These are phyloP conservation scores for Dysidea cf. avara DNA, from an alignment of 37 sponge, comb jelly and placozoan species.

Conservation along the genomic window DNA sequence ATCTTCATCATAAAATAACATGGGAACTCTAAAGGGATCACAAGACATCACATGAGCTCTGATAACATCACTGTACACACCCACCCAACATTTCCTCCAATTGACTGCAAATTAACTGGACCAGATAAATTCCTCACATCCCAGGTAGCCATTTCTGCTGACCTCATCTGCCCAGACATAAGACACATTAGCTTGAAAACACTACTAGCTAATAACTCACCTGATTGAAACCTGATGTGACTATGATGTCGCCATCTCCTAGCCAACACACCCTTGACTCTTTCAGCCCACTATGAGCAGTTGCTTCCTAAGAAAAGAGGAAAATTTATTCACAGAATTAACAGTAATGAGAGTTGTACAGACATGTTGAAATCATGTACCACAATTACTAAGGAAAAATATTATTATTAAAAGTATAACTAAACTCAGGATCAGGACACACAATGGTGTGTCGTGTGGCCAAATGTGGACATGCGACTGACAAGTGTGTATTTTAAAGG, in stretches of 20 bases:
- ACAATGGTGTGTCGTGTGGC: no score
- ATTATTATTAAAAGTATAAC: no score
- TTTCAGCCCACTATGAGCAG: constrained; percentile 61
- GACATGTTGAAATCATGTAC: neutral
- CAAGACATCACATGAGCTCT: neutral
- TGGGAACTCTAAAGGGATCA: constrained; percentile 38
- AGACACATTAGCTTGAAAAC: neutral
- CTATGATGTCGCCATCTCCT: constrained; percentile 54
- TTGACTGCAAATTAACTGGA: constrained; percentile 34
- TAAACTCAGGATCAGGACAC: no score
- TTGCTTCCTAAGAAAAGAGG: constrained; percentile 44
- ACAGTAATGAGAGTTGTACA: no score
- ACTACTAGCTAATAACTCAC: constrained; percentile 24
- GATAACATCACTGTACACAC: neutral
- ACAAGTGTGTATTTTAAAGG: no score
- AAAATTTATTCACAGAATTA: no score
- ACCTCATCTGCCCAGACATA: constrained; percentile 35
- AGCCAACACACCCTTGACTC: constrained; percentile 62
- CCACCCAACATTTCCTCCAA: constrained; percentile 53
- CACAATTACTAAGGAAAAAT: neutral
- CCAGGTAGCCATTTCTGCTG: constrained; percentile 69
- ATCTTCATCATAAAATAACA: constrained; percentile 84
- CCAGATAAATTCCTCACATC: constrained; percentile 43
- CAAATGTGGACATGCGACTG: no score
- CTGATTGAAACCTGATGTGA: constrained; percentile 55